These are phyloP conservation scores for Zaprionus davidi DNA, from an alignment of 1,140 invertebrate species.

Conservation along the genomic window DNA sequence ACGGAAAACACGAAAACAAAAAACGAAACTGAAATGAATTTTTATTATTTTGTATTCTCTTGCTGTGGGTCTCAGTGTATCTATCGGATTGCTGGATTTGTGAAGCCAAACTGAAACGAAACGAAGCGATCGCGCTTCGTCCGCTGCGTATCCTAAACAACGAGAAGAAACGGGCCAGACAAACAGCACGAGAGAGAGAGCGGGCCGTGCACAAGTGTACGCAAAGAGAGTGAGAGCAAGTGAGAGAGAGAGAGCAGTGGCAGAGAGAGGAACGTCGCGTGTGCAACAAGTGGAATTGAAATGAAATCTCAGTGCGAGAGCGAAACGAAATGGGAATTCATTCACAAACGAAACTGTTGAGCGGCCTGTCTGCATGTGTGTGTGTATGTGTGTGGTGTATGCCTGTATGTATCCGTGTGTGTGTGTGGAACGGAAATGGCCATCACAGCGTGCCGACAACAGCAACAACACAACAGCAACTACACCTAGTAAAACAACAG, in stretches of 20 bases:
- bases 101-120: slow-evolving; percentile 83
- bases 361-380: slow-evolving; percentile 25
- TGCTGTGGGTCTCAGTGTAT: slow-evolving; percentile 75
- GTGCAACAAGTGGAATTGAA: slow-evolving; percentile 73
- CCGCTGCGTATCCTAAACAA: slow-evolving; percentile 75
- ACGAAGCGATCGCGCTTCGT: slow-evolving; percentile 65
- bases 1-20: slow-evolving; percentile 42
- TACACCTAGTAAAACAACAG: slow-evolving; percentile 76
- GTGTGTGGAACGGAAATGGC: slow-evolving; percentile 81
- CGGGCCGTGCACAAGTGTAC: not conserved
- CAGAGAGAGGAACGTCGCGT: not conserved
- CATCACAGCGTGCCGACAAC: slow-evolving; percentile 73
- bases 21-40: slow-evolving; percentile 66
- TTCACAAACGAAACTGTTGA: slow-evolving; percentile 70
- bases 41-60: slow-evolving; percentile 13
- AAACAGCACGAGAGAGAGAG: slow-evolving; percentile 17
- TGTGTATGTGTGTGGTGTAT: not conserved
- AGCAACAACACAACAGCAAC: slow-evolving; percentile 51
- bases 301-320: slow-evolving; percentile 61
- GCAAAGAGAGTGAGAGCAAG: slow-evolving; percentile 30
- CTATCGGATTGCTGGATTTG: slow-evolving; percentile 82
- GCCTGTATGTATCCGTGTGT: slow-evolving; percentile 23
- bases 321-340: slow-evolving; percentile 76
- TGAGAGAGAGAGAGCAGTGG: slow-evolving; percentile 22
- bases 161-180: slow-evolving; percentile 59